Base-by-base conservation (phyloP, 1,140 invertebrate species). In the Alviniconcha marisindica region DNA sequence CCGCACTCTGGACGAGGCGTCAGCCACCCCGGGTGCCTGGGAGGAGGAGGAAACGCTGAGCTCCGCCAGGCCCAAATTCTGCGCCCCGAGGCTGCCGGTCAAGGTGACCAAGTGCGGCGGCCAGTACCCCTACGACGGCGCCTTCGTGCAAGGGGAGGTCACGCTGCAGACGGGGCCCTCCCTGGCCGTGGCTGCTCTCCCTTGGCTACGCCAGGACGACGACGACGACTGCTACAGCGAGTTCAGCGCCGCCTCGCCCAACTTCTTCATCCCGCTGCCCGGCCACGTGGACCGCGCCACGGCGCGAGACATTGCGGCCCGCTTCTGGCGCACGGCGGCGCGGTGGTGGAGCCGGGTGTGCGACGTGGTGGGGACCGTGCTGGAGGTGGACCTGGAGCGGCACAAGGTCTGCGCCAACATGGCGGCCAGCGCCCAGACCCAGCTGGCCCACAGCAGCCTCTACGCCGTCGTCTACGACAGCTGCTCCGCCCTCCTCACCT, bases 231-330 rank as follows among this genome's bases (percentile, higher is more conserved):
- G 85, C 56, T 86, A 82, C 76, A 79, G 38, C 15, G 51, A 77
- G 21, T 42, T 82, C 31, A 40, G 33, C 51, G 69, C 15, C 81
- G 38, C 76, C 33, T 40, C 63, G 33, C 69, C 83, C 44, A 86
- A 86, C 69, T 86, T 84, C 60, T 86, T 80, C 83, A 83, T 86
- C 40, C 85, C 85, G 3, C 77, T 86, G 5, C 85, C 85, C 4
- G 83, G 82, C 0, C 38, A 82, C 42, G 56, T 84, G 2, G 76
- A 84, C 54, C 81, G 36, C 33, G 36, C 28, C 2, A n/a, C 71
- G 5, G 42, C 69, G 15, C 40, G 54, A 4, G 38, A 42, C 4
- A 80, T 80, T 24, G 54, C 78, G 38, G 54, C 31, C 24, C 56
- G 36, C 31, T 80, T 80, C 78, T 66, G 54, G 78, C 78, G 60